phyloP scores from a whole-genome alignment of 2,113 vertebrate species.

The Serinus canaria region DNA sequence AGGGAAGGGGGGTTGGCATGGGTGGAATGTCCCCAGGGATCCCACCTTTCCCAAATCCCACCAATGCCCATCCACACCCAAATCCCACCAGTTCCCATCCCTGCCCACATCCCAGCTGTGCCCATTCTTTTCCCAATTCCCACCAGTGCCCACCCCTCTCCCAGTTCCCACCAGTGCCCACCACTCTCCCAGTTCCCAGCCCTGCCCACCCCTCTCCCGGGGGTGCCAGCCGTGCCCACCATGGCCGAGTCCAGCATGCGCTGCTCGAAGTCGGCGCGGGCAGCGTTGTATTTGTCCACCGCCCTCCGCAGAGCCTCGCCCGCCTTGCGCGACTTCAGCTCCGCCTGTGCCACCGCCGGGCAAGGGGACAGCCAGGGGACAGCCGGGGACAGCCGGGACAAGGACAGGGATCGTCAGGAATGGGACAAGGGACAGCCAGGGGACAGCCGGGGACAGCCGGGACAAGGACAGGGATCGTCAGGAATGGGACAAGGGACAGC shows the following conservation, averaged over 20 bases:
- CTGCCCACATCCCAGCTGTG: too few relatives aligned
- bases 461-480: too few relatives aligned
- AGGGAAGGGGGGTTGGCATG: too few relatives aligned
- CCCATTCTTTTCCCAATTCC: too few relatives aligned
- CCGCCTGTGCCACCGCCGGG: slow-evolving; percentile 76
- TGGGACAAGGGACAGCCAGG: background rate
- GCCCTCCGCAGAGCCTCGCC: slow-evolving; percentile 81
- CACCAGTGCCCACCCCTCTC: too few relatives aligned
- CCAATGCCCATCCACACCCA: too few relatives aligned
- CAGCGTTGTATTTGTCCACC: slow-evolving; percentile 89
- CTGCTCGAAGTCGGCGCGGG: slow-evolving; percentile 89
- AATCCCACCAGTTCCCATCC: too few relatives aligned
- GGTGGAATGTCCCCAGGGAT: too few relatives aligned
- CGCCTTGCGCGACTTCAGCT: slow-evolving; percentile 91
- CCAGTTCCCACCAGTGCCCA: too few relatives aligned
- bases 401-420: background rate
- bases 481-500: background rate
- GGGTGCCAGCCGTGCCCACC: slow-evolving; percentile 65
- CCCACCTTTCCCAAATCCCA: too few relatives aligned
- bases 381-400: background rate
- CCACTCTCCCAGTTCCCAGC: too few relatives aligned
- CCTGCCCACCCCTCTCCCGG: background rate
- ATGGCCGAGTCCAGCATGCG: slow-evolving; percentile 91
- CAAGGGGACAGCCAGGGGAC: background rate
- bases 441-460: too few relatives aligned